Evolutionary conservation across 2,888 invertebrate genomes (phyloP).

Genomic region (Idaea biselata): DNA sequence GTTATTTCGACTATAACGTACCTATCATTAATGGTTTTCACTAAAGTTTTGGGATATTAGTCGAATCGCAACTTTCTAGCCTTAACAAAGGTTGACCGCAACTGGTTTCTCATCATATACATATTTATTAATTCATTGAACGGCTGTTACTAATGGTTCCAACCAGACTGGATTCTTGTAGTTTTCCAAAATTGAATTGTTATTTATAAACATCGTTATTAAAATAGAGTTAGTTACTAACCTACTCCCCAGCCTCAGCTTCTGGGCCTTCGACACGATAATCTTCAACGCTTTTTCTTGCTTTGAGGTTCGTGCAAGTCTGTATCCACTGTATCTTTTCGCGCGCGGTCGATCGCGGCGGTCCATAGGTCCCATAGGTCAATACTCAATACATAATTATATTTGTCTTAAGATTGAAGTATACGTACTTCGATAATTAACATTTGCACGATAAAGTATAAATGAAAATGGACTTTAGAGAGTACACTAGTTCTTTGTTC

Average conservation of each 20-base stretch:
- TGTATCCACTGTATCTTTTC: no score
- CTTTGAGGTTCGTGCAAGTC: no score
- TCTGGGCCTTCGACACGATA: constrained; percentile 4
- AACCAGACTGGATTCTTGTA: background rate
- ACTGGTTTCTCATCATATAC: constrained; percentile 34
- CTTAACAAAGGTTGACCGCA: constrained; percentile 34
- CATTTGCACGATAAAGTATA: no score
- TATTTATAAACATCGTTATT: no score
- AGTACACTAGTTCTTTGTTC: background rate
- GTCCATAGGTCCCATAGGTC: no score
- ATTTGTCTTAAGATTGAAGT: no score
- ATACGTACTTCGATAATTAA: no score
- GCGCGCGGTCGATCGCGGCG: no score
- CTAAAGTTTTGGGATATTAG: constrained; percentile 40
- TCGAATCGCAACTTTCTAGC: constrained; percentile 31
- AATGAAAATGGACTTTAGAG: background rate
- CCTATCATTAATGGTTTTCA: constrained; percentile 30
- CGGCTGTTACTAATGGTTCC: background rate
- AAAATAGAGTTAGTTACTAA: no score
- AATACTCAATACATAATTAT: no score
- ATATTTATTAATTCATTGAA: constrained; percentile 28
- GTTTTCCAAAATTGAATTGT: background rate
- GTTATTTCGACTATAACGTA: constrained; percentile 14
- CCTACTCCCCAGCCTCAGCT: no score
- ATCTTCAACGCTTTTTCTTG: constrained; percentile 6